A percentile compares a stretch with the other conserved stretches of the same genome.
Conservation (phyloP, 2,797 vertebrate species). For the Smutsia temminckii region DNA sequence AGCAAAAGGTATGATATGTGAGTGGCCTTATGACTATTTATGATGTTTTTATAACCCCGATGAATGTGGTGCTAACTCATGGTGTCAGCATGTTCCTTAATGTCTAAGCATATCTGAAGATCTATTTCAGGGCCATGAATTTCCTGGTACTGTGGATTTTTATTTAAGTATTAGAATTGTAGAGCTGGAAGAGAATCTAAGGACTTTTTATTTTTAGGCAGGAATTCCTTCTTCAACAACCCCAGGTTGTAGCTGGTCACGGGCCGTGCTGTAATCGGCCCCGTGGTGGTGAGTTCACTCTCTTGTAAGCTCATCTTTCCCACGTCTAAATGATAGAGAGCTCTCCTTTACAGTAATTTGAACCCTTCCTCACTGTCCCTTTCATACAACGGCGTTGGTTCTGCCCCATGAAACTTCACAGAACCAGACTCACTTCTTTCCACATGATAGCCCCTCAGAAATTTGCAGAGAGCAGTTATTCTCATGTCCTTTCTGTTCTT, state of each 20-base stretch:
- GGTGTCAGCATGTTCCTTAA: background rate
- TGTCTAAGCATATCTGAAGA: slow-evolving; percentile 1
- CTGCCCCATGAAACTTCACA: background rate
- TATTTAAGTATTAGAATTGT: slow-evolving; percentile 33
- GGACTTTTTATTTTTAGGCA: slow-evolving; percentile 28
- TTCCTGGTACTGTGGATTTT: background rate
- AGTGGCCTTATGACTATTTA: slow-evolving; percentile 21
- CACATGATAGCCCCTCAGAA: background rate
- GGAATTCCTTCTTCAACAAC: background rate
- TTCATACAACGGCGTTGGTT: background rate
- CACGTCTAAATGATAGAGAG: background rate
- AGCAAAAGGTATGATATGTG: background rate
- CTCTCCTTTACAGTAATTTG: background rate
- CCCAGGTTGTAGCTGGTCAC: background rate
- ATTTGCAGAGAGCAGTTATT: background rate
- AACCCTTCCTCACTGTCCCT: background rate
- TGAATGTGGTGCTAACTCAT: background rate
- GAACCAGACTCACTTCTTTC: background rate
- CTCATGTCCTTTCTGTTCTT: background rate
- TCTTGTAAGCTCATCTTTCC: background rate
- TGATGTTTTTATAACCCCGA: slow-evolving; percentile 18
- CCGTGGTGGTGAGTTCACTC: background rate
- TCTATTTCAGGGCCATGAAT: background rate
- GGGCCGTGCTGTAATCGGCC: background rate
- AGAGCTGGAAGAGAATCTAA: background rate